Evolutionary conservation across 2,888 invertebrate species (phyloP).

Genomic region (Cacoxenus indagator): DNA sequence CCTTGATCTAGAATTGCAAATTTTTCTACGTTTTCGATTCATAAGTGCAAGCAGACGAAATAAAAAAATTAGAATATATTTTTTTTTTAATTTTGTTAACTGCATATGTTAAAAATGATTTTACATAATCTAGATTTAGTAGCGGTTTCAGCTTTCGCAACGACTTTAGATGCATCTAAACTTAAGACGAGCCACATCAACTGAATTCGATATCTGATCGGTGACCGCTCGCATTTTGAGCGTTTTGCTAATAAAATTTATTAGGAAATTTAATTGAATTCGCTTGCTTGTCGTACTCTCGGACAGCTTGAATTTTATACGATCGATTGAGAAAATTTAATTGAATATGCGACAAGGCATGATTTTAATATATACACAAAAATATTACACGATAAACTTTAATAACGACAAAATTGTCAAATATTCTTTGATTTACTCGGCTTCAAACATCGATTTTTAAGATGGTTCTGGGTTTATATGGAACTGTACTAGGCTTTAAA

Average conservation of each 20-base stretch:
- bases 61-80: slow-evolving; percentile 32
- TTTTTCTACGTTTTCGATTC: slow-evolving; percentile 48
- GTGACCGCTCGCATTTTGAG: no score
- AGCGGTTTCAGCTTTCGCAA: slow-evolving; percentile 45
- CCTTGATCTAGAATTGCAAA: slow-evolving; percentile 65
- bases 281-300: slow-evolving; percentile 38
- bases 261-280: slow-evolving; percentile 61
- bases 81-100: no score
- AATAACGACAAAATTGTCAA: background rate
- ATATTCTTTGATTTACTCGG: background rate
- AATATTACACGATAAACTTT: background rate
- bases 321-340: slow-evolving; percentile 22
- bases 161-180: background rate
- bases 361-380: background rate
- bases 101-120: slow-evolving; percentile 28
- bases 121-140: slow-evolving; percentile 52
- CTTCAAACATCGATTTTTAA: no score
- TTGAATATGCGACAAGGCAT: slow-evolving; percentile 6
- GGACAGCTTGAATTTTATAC: background rate
- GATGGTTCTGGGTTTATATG: no score
- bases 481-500: no score
- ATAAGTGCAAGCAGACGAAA: slow-evolving; percentile 30
- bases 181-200: background rate
- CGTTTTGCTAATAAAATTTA: slow-evolving; percentile 45
- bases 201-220: no score